Percentiles rank a stretch among this genome's conserved stretches.
Evolutionary conservation across 2,888 invertebrate genomes (phyloP).

Genomic region (Pantelozetes paolii): DNA sequence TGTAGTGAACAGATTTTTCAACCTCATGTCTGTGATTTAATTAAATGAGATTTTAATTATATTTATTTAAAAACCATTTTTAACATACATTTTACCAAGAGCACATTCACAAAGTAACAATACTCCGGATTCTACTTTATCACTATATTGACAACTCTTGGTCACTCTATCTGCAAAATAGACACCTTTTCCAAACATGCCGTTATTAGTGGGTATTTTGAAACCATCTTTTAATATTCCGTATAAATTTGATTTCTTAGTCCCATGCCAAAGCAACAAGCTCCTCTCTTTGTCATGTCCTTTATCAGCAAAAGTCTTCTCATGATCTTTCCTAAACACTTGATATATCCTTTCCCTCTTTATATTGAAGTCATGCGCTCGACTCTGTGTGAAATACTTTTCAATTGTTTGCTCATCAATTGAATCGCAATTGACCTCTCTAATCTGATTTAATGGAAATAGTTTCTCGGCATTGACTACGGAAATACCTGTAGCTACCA

Average conservation of each 20-base stretch:
- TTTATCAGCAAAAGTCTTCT: constrained; percentile 60
- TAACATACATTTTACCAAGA: too few relatives aligned
- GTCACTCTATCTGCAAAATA: constrained; percentile 99
- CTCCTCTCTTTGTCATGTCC: constrained; percentile 78
- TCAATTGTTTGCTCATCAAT: neutral
- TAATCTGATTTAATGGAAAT: neutral
- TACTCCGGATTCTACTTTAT: constrained; percentile 64
- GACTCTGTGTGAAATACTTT: neutral
- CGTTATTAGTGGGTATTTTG: constrained; percentile 77
- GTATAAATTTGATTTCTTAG: constrained; percentile 85
- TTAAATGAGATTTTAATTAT: too few relatives aligned
- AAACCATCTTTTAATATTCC: constrained; percentile 82
- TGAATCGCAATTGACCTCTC: neutral
- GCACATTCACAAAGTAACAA: constrained; percentile 83
- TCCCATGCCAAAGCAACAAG: constrained; percentile 93
- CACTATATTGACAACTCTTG: constrained; percentile 95
- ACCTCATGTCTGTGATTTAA: too few relatives aligned
- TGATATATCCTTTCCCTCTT: neutral
- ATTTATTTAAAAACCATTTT: too few relatives aligned
- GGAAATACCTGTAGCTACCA: neutral
- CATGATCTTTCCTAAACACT: neutral
- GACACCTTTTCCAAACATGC: constrained; percentile 97
- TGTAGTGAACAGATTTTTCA: too few relatives aligned
- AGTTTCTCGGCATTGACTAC: too few relatives aligned
- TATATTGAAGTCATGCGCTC: neutral